Evolutionary conservation across 2,888 invertebrate species (phyloP).

Genomic region (Auanema freiburgensis): DNA sequence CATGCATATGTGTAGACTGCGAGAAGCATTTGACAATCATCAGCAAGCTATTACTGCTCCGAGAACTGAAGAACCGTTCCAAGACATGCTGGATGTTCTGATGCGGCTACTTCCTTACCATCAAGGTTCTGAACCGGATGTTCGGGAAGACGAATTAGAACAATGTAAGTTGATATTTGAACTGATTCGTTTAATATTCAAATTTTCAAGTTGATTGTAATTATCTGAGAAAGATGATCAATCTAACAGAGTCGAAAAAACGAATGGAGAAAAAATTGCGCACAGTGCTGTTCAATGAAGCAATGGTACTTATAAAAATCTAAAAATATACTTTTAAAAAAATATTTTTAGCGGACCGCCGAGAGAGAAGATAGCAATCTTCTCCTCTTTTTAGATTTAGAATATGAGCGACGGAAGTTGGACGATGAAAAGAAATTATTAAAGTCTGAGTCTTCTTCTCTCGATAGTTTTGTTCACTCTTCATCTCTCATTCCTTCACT

Average conservation of each 20-base stretch:
- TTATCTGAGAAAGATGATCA: conserved; percentile 16
- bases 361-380: conserved; percentile 29
- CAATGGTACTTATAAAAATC: conserved; percentile 15
- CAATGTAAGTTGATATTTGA: conserved; percentile 28
- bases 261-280: conserved; percentile 17
- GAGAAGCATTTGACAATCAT: conserved; percentile 14
- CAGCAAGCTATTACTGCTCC: conserved; percentile 15
- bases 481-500: conserved; percentile 14
- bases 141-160: conserved; percentile 21
- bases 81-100: conserved; percentile 25
- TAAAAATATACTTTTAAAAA: not conserved
- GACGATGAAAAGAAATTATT: conserved; percentile 25
- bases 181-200: not conserved
- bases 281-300: conserved; percentile 22
- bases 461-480: conserved; percentile 6
- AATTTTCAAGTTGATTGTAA: conserved; percentile 29
- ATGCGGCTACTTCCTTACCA: conserved; percentile 33
- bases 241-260: conserved; percentile 3
- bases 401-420: conserved; percentile 30
- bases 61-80: conserved; percentile 26
- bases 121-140: conserved; percentile 19
- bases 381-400: conserved; percentile 31
- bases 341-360: conserved; percentile 14
- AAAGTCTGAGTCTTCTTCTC: not conserved
- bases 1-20: conserved; percentile 12